Evolutionary conservation across 2,888 invertebrate genomes (phyloP), one percentile per base, ranked within the genome.

Genomic region (Epicampocera succincta): DNA sequence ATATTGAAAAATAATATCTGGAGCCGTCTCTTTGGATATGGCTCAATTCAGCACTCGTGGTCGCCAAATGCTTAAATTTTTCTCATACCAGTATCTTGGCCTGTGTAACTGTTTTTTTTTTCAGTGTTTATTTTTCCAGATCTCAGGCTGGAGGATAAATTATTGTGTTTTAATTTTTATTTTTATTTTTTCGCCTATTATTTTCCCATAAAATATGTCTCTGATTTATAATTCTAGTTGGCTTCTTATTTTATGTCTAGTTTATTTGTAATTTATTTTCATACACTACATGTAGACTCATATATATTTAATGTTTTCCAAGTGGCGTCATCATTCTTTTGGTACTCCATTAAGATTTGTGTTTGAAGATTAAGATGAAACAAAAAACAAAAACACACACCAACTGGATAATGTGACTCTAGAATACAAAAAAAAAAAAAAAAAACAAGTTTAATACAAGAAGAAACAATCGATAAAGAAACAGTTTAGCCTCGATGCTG

Each of bases 181-280:
- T 25, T 61, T 15, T 72, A 6, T 12, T 17, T 50, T 66, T 40
- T 50, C 25, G 46, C 19, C 56, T 56, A 29, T 56, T 25, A 56
- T 46, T 58, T 58, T 74, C 25, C 25, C 65, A 48, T 25, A 65
- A 74, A 40, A 50, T 68, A 44, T 68, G 42, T 66, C 66, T 46
- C 42, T 33, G 38, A 9, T 46, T 65, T 75, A 11, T 19, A 19
- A 29, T 52, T 29, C 2, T 15, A 11, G 13, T 75, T 15, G 21
- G 48, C 25, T 68, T 60, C 33, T 33, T 44, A 38, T 68, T 52
- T 68, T 60, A 66, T 78, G 58, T 78, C 65, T 66, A 72, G 72
- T 78, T 78, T 78, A 66, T 65, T 71, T 71, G 56, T 52, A 76
- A 76, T 68, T 75, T 75, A 68, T 75, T 52, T 61, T 33, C 58